Conservation (phyloP, 1,140 invertebrate species). For the Apolygus lucorum region DNA sequence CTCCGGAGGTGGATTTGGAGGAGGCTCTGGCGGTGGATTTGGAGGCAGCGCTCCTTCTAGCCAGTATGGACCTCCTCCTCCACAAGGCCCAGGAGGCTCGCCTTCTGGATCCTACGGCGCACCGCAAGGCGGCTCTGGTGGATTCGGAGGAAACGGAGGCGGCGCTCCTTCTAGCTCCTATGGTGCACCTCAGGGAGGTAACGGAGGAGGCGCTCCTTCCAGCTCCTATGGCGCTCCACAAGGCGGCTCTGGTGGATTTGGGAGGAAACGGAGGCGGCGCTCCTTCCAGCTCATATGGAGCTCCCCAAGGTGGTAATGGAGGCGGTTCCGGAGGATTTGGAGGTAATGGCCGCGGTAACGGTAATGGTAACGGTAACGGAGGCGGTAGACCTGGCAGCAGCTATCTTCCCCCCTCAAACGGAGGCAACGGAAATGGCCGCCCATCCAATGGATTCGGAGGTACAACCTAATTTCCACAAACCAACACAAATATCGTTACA, state of each 20-base stretch:
- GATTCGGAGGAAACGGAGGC: neutral
- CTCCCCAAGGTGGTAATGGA: neutral
- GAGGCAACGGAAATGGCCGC: neutral
- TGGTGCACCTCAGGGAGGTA: neutral
- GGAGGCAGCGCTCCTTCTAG: too few species aligned
- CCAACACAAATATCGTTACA: too few species aligned
- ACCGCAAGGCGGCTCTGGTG: neutral
- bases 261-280: neutral
- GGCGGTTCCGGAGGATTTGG: neutral
- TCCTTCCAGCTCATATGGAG: neutral
- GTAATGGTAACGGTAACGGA: neutral
- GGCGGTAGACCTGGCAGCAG: neutral
- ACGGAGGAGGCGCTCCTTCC: neutral
- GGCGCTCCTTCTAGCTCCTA: neutral
- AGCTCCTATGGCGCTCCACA: slow-evolving; percentile 1
- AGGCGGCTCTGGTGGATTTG: neutral
- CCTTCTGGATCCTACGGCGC: slow-evolving; percentile 3
- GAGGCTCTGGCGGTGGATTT: too few species aligned
- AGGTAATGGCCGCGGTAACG: neutral
- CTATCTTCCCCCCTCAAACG: neutral
- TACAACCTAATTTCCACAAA: too few species aligned
- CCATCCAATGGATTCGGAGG: neutral
- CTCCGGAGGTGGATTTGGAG: too few species aligned
- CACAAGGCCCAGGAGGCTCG: neutral
- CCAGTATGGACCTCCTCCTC: too few species aligned